Base-by-base conservation (phyloP, 1,140 invertebrate genomes). In the Andrena cerasifolii region DNA sequence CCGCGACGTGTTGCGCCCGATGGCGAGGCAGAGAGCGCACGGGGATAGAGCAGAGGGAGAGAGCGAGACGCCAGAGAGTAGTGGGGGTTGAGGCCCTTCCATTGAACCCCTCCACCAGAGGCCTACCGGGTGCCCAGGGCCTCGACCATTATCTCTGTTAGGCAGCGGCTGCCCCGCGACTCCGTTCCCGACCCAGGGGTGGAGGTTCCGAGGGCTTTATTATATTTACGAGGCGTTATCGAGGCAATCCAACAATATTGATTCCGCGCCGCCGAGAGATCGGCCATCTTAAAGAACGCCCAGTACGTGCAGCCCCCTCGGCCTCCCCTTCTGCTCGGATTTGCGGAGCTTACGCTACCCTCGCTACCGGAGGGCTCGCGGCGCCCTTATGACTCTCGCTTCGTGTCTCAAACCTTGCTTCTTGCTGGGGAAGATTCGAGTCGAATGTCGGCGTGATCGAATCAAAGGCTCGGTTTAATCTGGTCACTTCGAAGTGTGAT, bases 171-270 rank as follows among this genome's bases (percentile, higher is more conserved):
- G 49, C 56, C 58, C 65, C 16, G 49, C 56, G 58, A 67, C 67
- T 24, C 16, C 36, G 62, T 61, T 36, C 59, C 54, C 66, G 59
- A 45, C 31, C 33, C 45, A 59, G 33, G 40, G 53, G 45, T 62
- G 66, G 54, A 61, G 56, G 67, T 77, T 82, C 78, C 76, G 81
- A 84, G 83, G 81, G 84, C 83, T 90, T 91, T 90, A 91, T 91
- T 91, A 91, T 90, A 91, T 91, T 91, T 91, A 91, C 88, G 88
- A 89, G 86, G 88, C 89, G 88, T 91, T 90, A 91, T 91, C 90
- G 84, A 87, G 70, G 65, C 87, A 88, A 91, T 91, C 89, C 87
- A 87, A 86, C 86, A 87, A 89, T 91, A 91, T 91, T 91, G 90
- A 91, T 91, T 91, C 88, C 88, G 82, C 80, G 86, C 84, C 71